Percentiles rank a stretch among this genome's conserved stretches.
Conservation (phyloP, 2,797 vertebrate genomes). For the Ctenopoma kingsleyae region DNA sequence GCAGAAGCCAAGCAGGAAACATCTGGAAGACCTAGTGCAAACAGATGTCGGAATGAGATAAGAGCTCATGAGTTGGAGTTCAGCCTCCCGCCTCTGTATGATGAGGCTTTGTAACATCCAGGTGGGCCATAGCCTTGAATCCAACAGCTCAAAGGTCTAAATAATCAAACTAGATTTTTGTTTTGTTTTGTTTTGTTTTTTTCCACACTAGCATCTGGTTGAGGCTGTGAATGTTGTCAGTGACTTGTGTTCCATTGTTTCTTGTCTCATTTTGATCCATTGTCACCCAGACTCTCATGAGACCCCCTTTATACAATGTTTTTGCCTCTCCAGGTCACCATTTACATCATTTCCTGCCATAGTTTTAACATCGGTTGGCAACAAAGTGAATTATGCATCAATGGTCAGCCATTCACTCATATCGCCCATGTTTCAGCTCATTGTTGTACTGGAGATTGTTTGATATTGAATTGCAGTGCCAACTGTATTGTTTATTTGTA, state of each 20-base stretch:
- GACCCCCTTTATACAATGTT: slow-evolving; percentile 78
- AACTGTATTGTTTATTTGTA: slow-evolving; percentile 66
- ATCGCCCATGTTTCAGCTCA: slow-evolving; percentile 41
- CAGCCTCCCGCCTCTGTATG: slow-evolving; percentile 68
- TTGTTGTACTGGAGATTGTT: slow-evolving; percentile 58
- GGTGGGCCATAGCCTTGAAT: slow-evolving; percentile 84
- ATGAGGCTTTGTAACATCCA: slow-evolving; percentile 79
- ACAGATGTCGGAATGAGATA: slow-evolving; percentile 88
- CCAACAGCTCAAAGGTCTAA: slow-evolving; percentile 74
- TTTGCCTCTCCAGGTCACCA: slow-evolving; percentile 74
- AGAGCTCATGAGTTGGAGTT: slow-evolving; percentile 71
- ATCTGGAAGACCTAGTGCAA: slow-evolving; percentile 86
- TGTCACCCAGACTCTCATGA: slow-evolving; percentile 83
- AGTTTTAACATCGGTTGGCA: slow-evolving; percentile 66
- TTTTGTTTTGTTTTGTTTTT: slow-evolving; percentile 28
- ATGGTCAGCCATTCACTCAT: slow-evolving; percentile 65
- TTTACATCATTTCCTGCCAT: slow-evolving; percentile 86
- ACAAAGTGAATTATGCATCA: slow-evolving; percentile 75
- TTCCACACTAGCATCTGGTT: slow-evolving; percentile 83
- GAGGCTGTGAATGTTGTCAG: slow-evolving; percentile 77
- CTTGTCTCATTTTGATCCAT: slow-evolving; percentile 86
- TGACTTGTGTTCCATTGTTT: slow-evolving; percentile 82
- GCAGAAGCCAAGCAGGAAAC: slow-evolving; percentile 88
- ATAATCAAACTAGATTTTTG: slow-evolving; percentile 77
- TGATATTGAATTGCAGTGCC: slow-evolving; percentile 60